phyloP scores from a whole-genome alignment of 2,113 vertebrate genomes.

The Azemiops feae region DNA sequence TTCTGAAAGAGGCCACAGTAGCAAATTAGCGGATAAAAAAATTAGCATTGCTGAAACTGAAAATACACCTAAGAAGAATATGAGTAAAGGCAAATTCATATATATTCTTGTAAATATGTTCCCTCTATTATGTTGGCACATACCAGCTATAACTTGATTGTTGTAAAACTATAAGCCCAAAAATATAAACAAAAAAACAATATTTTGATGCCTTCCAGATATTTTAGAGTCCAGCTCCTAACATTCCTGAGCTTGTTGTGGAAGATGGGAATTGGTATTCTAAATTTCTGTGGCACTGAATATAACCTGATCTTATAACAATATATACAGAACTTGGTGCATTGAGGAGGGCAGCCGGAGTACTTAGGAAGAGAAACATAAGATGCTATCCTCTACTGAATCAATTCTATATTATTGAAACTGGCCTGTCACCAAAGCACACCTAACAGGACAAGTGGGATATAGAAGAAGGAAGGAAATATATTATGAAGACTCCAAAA shows the following conservation, averaged over 20 bases:
- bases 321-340: too few species aligned
- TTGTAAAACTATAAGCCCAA: slow-evolving; percentile 47
- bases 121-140: slow-evolving; percentile 17
- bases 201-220: too few species aligned
- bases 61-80: slow-evolving; percentile 16
- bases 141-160: slow-evolving; percentile 15
- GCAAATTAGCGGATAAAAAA: not conserved
- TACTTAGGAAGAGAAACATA: not conserved
- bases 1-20: not conserved
- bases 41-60: not conserved
- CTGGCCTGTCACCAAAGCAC: not conserved
- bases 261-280: too few species aligned
- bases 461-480: not conserved
- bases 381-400: not conserved
- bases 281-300: too few species aligned
- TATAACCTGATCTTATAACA: too few species aligned
- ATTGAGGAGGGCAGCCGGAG: too few species aligned
- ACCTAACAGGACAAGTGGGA: not conserved
- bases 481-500: not conserved
- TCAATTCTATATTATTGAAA: not conserved
- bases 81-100: not conserved
- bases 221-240: too few species aligned
- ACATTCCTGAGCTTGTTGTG: too few species aligned
- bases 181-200: not conserved
- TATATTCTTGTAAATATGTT: slow-evolving; percentile 8